Conservation (phyloP, 2,888 invertebrate species). For the Aleiodes leptofemur region DNA sequence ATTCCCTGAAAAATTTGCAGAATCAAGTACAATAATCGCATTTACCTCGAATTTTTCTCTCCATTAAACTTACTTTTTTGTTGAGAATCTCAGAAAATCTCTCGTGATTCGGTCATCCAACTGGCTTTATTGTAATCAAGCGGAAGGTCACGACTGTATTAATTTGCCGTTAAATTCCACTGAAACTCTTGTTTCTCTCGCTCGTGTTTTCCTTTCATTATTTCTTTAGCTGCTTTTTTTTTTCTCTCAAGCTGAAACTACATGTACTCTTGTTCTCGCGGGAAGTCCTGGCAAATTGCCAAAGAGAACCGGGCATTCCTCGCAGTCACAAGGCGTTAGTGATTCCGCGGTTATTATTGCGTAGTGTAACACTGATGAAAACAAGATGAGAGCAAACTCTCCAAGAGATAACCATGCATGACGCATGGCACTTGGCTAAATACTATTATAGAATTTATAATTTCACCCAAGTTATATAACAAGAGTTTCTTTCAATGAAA, state of each 20-base stretch:
- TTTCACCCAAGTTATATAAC: conserved; percentile 4
- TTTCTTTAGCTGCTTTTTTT: neutral
- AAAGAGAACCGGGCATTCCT: conserved; percentile 53
- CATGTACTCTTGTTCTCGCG: conserved; percentile 26
- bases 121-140: conserved; percentile 6
- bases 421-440: conserved; percentile 5
- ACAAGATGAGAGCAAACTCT: neutral
- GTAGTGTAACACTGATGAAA: conserved; percentile 32
- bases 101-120: conserved; percentile 15
- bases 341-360: conserved; percentile 52
- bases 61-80: neutral
- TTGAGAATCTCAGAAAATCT: neutral
- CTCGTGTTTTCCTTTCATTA: neutral
- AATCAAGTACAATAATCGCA: conserved; percentile 2
- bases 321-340: conserved; percentile 52
- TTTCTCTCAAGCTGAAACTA: conserved; percentile 13
- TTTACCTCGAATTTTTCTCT: neutral
- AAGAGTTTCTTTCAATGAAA: neutral
- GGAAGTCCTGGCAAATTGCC: conserved; percentile 52
- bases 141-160: conserved; percentile 3
- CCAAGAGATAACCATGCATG: conserved; percentile 14
- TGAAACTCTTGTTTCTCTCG: neutral
- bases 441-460: conserved; percentile 16
- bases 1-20: neutral
- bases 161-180: conserved; percentile 1